A percentile compares a stretch with the other conserved stretches of the same genome.
Conservation (phyloP, 2,888 invertebrate genomes). For the Sceliomorpha sp. region DNA sequence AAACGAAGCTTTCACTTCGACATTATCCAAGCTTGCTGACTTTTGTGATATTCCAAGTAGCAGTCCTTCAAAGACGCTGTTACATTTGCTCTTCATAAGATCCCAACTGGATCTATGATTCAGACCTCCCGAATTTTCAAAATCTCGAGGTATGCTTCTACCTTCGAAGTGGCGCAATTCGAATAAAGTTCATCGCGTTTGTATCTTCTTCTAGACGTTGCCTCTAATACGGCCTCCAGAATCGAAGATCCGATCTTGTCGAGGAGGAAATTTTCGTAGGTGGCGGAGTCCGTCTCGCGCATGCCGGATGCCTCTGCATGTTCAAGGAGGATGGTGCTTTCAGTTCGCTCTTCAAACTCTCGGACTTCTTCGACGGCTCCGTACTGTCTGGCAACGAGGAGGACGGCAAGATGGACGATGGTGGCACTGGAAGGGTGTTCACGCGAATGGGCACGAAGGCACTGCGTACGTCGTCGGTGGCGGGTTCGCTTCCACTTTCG, state of each 20-base stretch:
- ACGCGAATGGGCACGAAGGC: slow-evolving; percentile 77
- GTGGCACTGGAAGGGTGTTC: slow-evolving; percentile 61
- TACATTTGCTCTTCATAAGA: too few relatives aligned
- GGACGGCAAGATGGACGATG: slow-evolving; percentile 56
- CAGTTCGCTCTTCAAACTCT: too few relatives aligned
- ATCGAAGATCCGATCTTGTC: slow-evolving; percentile 68
- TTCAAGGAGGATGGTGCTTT: slow-evolving; percentile 72
- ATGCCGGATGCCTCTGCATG: slow-evolving; percentile 59
- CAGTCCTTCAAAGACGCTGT: too few relatives aligned
- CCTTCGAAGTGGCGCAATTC: slow-evolving; percentile 17
- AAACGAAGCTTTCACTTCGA: too few relatives aligned
- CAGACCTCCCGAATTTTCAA: slow-evolving; percentile 1
- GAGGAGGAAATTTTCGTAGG: slow-evolving; percentile 72
- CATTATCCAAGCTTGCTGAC: too few relatives aligned
- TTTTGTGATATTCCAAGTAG: too few relatives aligned
- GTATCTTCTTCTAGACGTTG: too few relatives aligned
- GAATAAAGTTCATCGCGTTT: slow-evolving; percentile 1
- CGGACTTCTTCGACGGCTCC: slow-evolving; percentile 57
- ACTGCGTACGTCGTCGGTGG: slow-evolving; percentile 74
- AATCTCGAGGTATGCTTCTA: not conserved
- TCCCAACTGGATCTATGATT: too few relatives aligned
- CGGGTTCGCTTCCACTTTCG: slow-evolving; percentile 74
- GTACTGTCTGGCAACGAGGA: slow-evolving; percentile 65
- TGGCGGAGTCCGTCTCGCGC: slow-evolving; percentile 64
- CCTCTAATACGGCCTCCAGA: slow-evolving; percentile 77